A percentile compares a stretch with the other conserved stretches of the same genome.
Conservation (phyloP, 1,140 invertebrate species). For the Stegodyphus dumicola region DNA sequence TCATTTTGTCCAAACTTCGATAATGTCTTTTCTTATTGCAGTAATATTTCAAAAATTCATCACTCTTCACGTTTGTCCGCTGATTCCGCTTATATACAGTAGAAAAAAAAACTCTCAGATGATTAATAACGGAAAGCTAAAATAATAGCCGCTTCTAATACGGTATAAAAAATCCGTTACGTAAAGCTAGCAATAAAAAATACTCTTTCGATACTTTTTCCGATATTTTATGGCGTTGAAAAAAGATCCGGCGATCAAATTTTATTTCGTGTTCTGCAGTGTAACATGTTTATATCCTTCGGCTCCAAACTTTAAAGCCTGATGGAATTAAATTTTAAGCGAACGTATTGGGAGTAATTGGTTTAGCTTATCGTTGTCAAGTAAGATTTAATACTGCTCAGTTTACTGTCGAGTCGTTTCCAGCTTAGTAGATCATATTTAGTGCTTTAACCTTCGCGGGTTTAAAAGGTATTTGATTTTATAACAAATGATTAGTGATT, state of each 20-base stretch:
- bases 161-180: constrained; percentile 26
- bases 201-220: constrained; percentile 19
- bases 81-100: constrained; percentile 6
- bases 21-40: constrained; percentile 49
- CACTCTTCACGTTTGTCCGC: constrained; percentile 39
- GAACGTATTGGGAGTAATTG: background rate
- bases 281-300: constrained; percentile 19
- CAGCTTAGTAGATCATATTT: no score
- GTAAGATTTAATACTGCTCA: no score
- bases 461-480: no score
- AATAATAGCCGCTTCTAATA: constrained; percentile 54
- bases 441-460: no score
- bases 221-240: constrained; percentile 29
- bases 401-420: no score
- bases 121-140: constrained; percentile 45
- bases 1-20: constrained; percentile 41
- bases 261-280: constrained; percentile 29
- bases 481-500: no score
- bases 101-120: constrained; percentile 15
- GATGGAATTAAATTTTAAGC: constrained; percentile 4
- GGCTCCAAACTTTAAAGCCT: no score
- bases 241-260: constrained; percentile 27
- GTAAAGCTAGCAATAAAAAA: constrained; percentile 1
- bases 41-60: constrained; percentile 57
- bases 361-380: no score